These are phyloP conservation scores for Helleia helle DNA, from an alignment of 2,888 invertebrate species.

Conservation along the genomic window DNA sequence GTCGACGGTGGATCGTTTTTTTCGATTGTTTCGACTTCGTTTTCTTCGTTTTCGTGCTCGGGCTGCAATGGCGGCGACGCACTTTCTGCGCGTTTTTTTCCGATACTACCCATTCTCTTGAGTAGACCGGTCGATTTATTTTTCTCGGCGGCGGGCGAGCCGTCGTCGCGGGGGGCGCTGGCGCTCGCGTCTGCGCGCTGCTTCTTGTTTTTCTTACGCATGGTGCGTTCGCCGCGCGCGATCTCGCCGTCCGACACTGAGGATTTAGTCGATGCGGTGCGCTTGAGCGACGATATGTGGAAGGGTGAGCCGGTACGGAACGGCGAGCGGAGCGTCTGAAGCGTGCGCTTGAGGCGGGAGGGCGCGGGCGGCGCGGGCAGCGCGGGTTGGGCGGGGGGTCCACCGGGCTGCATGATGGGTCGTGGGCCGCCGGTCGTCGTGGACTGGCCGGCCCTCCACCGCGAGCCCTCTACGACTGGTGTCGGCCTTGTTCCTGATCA, in stretches of 20 bases:
- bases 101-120: conserved; percentile 58
- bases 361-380: conserved; percentile 40
- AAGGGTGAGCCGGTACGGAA: conserved; percentile 69
- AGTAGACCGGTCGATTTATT: conserved; percentile 49
- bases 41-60: conserved; percentile 11
- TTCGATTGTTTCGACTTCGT: conserved; percentile 7
- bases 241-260: conserved; percentile 65
- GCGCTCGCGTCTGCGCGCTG: conserved; percentile 47
- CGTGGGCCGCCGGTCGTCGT: conserved; percentile 22
- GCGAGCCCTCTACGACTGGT: conserved; percentile 13
- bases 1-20: not conserved
- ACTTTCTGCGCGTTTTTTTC: conserved; percentile 44
- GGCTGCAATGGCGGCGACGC: conserved; percentile 28
- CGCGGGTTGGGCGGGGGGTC: conserved; percentile 37
- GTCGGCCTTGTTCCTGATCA: conserved; percentile 50
- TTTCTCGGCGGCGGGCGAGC: conserved; percentile 49
- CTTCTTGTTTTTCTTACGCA: conserved; percentile 69
- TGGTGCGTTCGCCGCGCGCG: conserved; percentile 63
- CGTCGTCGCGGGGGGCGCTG: conserved; percentile 43
- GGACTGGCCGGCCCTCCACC: conserved; percentile 2
- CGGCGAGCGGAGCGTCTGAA: conserved; percentile 63
- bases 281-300: conserved; percentile 64
- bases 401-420: conserved; percentile 39
- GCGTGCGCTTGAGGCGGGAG: conserved; percentile 63
- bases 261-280: conserved; percentile 55